These are phyloP conservation scores for Sebastes dallii DNA, from an alignment of 2,797 vertebrate species.

Conservation along the genomic window DNA sequence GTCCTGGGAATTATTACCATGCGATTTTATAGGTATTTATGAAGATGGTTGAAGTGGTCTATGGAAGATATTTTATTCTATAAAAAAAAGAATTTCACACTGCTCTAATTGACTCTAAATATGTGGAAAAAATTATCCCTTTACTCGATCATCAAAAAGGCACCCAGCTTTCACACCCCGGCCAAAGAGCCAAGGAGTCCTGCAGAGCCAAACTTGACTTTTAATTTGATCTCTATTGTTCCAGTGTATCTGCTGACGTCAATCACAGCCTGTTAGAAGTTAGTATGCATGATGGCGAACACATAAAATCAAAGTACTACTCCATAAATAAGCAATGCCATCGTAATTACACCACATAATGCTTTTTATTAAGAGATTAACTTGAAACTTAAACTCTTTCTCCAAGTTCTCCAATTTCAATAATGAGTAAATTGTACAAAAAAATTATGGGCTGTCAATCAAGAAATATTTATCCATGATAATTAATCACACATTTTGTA, in stretches of 20 bases:
- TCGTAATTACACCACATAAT: conserved; percentile 12
- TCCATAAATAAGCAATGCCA: conserved; percentile 15
- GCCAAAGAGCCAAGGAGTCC: conserved; percentile 15
- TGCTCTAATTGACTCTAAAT: conserved; percentile 56
- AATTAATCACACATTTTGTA: no score
- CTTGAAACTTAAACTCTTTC: not conserved
- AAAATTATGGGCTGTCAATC: not conserved
- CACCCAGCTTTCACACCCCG: conserved; percentile 25
- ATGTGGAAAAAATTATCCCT: conserved; percentile 47
- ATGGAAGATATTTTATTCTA: conserved; percentile 59
- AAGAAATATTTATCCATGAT: no score
- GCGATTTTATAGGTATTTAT: conserved; percentile 56
- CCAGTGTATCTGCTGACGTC: conserved; percentile 36
- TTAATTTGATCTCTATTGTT: conserved; percentile 50
- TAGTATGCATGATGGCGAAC: conserved; percentile 3
- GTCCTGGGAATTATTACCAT: conserved; percentile 42
- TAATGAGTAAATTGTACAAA: not conserved
- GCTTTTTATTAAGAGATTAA: not conserved
- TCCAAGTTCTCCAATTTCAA: not conserved
- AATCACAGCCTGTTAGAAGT: conserved; percentile 31
- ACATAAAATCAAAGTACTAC: conserved; percentile 24
- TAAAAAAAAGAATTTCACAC: conserved; percentile 53
- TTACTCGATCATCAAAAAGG: conserved; percentile 20
- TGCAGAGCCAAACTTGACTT: conserved; percentile 22
- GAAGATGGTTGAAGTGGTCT: conserved; percentile 60